Base-by-base conservation (phyloP, 2,113 vertebrate species). In the Noturus placidus region DNA sequence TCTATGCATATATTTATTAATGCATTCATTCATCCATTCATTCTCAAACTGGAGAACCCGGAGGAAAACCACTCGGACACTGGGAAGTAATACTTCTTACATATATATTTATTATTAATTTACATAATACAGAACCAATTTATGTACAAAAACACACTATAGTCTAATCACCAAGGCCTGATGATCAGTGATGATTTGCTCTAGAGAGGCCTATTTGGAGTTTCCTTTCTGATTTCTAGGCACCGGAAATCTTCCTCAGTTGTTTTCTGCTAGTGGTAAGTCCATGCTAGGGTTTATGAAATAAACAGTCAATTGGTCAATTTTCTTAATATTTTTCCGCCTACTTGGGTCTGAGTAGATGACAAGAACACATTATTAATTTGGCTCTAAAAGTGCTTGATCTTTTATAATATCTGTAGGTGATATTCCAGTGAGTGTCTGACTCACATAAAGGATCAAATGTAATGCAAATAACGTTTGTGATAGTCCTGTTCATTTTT, bases 241-340 rank as follows among this genome's bases (percentile, higher is more conserved):
- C 14, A 77, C 25, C 22, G 46, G 11, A 27, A 4, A 76, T 46
- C 20, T 33, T 33, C 33, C 22, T 56, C 42, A 35, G 22, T 84
- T 4, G 46, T 61, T 84, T 35, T 69, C 57, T 50, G n/a, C 20
- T 57, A 2, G 72, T 59, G 42, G 59, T 78, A 95, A 84, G 82
- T 94, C 93, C 2, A 92, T 5, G 69, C 94, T 95, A 89, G 74
- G 54, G 82, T 72, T 54, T 19, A 50, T 46, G 38, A 84, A 65
- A 74, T 33, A 77, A 17, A 82, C 9, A 59, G n/a, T 67, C 11
- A 67, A 15, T 33, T 67, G 5, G 13, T 69, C 57, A 84, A 50
- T 56, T 25, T 42, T 7, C 17, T 72, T 15, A 20, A 22, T 22
- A 25, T 67, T 67, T 19, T 61, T 83, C 20, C 8, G 27, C 61